Base-by-base conservation (phyloP, 2,113 vertebrate genomes). In the Talpa occidentalis region DNA sequence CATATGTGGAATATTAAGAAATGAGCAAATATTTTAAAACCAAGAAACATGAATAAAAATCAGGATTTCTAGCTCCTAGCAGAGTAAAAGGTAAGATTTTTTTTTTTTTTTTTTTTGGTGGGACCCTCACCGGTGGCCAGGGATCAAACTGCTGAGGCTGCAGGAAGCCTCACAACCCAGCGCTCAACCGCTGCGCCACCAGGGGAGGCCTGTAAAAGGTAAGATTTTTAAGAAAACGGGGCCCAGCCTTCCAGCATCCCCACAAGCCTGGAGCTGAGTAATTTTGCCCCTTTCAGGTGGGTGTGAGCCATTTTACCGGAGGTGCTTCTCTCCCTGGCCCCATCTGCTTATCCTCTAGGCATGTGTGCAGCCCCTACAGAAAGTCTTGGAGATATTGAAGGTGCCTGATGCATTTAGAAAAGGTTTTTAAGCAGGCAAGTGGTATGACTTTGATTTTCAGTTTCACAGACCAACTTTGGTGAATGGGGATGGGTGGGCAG, bases 11-110 rank as follows among this genome's bases (percentile, higher is more conserved):
- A 26, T 42, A 44, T 26, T 24, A 72, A 72, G 24, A 72, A 42
- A 42, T 47, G 2, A 91, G 74, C 10, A 54, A 66, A 17, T 72
- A 93, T 85, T 92, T 89, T 54, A 60, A 72, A 82, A 72, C 44
- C 21, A 73, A 80, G 17, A 30, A 32, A 80, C 5, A 32, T 40
- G 44, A 76, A 5, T 67, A 73, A 93, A 93, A 91, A 82, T 77
- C 12, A 86, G 11, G 35, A 81, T 52, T 84, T 78, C 12, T n/a
- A 22, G 5, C 17, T 64, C 88, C 49, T 40, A 10, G 19, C 28
- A 3, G 14, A 56, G 32, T 26, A 37, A 42, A 40, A 69, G 35
- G 10, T 60, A 22, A 49, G 74, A 93, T 49, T 49, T 86, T 59
- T 80, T n/a, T n/a, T n/a, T n/a, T n/a, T n/a, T n/a, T n/a, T n/a